Percentiles rank a stretch among this genome's conserved stretches.
Conservation (phyloP, 2,888 invertebrate species). For the Pyrochroa serraticornis region DNA sequence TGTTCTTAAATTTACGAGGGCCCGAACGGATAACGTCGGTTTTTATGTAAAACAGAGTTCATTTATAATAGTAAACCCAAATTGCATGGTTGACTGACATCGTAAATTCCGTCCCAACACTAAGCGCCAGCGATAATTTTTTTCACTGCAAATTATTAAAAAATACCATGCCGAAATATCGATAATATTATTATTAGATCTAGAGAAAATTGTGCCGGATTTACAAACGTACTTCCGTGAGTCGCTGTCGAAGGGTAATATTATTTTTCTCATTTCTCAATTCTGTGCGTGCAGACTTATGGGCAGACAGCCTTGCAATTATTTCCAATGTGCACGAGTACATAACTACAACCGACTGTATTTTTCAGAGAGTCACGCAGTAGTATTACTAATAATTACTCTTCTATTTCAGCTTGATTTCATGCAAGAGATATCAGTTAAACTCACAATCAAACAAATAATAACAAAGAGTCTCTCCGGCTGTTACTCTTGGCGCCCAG, state of each 20-base stretch:
- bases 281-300: constrained; percentile 54
- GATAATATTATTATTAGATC: constrained; percentile 5
- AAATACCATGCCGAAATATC: constrained; percentile 8
- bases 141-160: constrained; percentile 3
- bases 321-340: constrained; percentile 51
- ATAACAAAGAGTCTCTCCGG: no score
- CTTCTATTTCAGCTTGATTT: constrained; percentile 46
- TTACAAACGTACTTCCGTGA: neutral
- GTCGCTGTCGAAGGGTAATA: constrained; percentile 34
- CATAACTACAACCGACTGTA: constrained; percentile 47
- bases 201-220: no score
- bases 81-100: constrained; percentile 7
- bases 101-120: no score
- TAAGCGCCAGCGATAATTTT: neutral
- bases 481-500: no score
- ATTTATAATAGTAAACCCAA: constrained; percentile 23
- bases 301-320: constrained; percentile 55
- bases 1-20: constrained; percentile 35
- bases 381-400: constrained; percentile 54
- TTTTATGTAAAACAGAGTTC: constrained; percentile 33
- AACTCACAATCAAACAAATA: neutral
- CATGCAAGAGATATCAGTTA: constrained; percentile 42
- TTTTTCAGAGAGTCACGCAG: constrained; percentile 54
- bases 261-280: constrained; percentile 37
- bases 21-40: constrained; percentile 18